Base-by-base conservation (phyloP, 2,888 invertebrate species). In the Napeogenes inachia region DNA sequence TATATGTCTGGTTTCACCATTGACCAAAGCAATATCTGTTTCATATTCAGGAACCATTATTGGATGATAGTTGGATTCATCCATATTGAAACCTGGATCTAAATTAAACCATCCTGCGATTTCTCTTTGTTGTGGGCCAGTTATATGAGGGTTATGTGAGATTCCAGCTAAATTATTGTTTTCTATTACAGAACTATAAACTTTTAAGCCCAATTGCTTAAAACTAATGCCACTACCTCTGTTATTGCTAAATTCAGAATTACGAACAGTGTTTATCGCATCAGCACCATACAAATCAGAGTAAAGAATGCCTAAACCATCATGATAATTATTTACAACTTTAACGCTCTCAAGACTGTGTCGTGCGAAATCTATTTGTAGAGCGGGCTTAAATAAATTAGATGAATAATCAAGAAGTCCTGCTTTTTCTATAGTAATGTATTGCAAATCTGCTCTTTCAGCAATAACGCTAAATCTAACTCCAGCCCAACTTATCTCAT, bases 401-500 rank as follows among this genome's bases (percentile, higher is more conserved):
- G 96, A 97, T 0, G 96, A 94, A 78, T 97, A 98, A 86, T 99
- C 99, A 59, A 98, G 91, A 0, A 99, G 91, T 0, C 99, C 99
- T 4, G 99, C 98, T 81, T 94, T 95, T 84, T 98, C 97, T 54
- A 99, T 94, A 2, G 95, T 95, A 5, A 98, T 92, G 73, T 95
- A 97, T 79, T 97, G 97, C 66, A 99, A 90, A 76, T 97, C 96
- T 30, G 96, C 94, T 71, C 97, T 92, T 78, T 97, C 96, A 0
- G 98, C 95, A 60, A 97, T 90, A 61, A 97, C 96, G 50, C 98
- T 97, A 71, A 98, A 94, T 70, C 98, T 91, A 0, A 99, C 88
- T 0, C 99, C 99, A 0, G 98, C 97, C 99, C 99, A 99, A 45
- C 96, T 96, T 0, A 96, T 95, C 73, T 96, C 95, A 70, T 97